Evolutionary conservation across 1,140 invertebrate genomes (phyloP).

Genomic region (Papilio xuthus): DNA sequence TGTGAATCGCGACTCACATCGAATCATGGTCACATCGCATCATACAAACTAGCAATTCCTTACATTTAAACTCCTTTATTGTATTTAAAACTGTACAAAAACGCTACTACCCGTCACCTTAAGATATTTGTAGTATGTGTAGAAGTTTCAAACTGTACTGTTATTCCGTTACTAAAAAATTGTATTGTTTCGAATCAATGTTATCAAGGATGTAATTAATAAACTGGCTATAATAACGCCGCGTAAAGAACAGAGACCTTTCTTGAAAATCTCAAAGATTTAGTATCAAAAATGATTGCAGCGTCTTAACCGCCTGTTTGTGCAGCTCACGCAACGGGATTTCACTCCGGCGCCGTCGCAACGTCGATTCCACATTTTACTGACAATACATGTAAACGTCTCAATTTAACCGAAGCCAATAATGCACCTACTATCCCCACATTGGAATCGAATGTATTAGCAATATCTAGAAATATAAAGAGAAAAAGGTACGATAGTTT

Average conservation of each 20-base stretch:
- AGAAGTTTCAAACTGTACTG: too few species aligned
- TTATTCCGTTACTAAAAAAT: too few species aligned
- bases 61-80: not conserved
- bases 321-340: slow-evolving; percentile 54
- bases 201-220: too few species aligned
- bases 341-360: slow-evolving; percentile 63
- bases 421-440: slow-evolving; percentile 24
- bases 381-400: slow-evolving; percentile 74
- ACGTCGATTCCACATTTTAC: slow-evolving; percentile 66
- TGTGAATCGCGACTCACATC: slow-evolving; percentile 50
- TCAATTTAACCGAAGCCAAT: slow-evolving; percentile 59
- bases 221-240: too few species aligned
- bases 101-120: too few species aligned
- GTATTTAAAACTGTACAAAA: too few species aligned
- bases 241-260: too few species aligned
- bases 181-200: too few species aligned
- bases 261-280: too few species aligned
- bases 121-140: too few species aligned
- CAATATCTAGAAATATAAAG: not conserved
- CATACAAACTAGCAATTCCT: slow-evolving; percentile 45
- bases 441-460: slow-evolving; percentile 10
- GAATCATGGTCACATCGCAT: slow-evolving; percentile 51
- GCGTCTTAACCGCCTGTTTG: slow-evolving; percentile 48
- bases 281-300: not conserved
- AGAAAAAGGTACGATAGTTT: not conserved